Base-by-base conservation (phyloP, 2,797 vertebrate genomes). In the Enteromius anoplus region DNA sequence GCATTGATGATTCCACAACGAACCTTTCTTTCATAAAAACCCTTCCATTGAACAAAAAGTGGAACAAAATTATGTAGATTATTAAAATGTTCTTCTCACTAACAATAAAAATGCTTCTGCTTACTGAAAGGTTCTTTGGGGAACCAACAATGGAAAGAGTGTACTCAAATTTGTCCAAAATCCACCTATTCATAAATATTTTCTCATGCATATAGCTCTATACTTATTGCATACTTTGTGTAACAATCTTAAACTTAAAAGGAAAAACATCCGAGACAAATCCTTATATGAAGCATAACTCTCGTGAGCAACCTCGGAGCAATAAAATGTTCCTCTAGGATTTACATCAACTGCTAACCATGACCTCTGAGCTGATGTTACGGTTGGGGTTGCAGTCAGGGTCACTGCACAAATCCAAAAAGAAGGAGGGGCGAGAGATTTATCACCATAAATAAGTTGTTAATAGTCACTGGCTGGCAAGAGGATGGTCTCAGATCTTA, bases 381-480 rank as follows among this genome's bases (percentile, higher is more conserved):
- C 78, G 81, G 83, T 70, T 69, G 68, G 64, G 45, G 84, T 85
- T 81, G 62, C 12, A 40, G 60, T 49, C 23, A 75, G 47, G 82
- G 66, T 75, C 82, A 65, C 60, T 69, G 42, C 65, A 55, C 60
- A 76, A 21, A n/a, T 71, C n/a, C n/a, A 80, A 68, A 79, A n/a
- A 68, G 26, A 37, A 37, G 68, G 34, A 42, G 29, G 65, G 17
- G 29, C 1, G 6, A 37, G 47, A 64, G 64, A 83, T 86, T 75
- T 79, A 80, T 75, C 12, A 47, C 42, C 9, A 26, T 83, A 37
- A 40, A 71, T 51, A 76, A 29, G 55, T 47, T 62, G 73, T 62
- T 80, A 78, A 68, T 37, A 45, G 87, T 60, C 60, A 68, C 8
- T 45, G 26, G 23, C 9, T 26, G 69, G 34, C 32, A 47, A 66